Base-by-base conservation (phyloP, 2,113 vertebrate species). In the Ammodytes dubius region DNA sequence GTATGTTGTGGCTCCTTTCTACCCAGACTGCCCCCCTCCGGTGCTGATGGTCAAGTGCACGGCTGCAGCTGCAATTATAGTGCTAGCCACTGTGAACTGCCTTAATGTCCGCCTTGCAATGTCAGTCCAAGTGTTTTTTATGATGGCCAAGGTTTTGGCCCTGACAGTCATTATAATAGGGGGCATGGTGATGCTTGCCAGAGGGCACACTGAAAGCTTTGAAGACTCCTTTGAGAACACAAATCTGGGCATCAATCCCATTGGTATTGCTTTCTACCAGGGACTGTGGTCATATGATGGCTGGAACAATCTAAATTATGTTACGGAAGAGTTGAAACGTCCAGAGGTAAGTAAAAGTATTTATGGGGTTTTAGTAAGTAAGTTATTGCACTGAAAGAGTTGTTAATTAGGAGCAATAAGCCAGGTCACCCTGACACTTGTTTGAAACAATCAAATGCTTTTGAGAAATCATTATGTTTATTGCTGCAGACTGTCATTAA, bases 211-310 rank as follows among this genome's bases (percentile, higher is more conserved):
- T 0, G 90, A 88, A 39, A 94, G 81, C 78, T 95, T 97, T 61
- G 88, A 95, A 50, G 92, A 95, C 1, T 70, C 94, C 7, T 98
- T 98, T 84, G 89, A 95, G 59, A 94, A 94, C 74, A 97, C 95
- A 0, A 95, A 87, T 0, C 7, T 89, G 0, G 91, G 94, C 71
- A 80, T 95, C 1, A 92, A 91, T 67, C 14, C 90, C 4, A 87
- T 97, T 27, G 94, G 95, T 43, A 92, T 96, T 74, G 96, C 97
- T 0, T 96, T 98, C 88, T 97, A 96, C 88, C 97, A 97, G 87
- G 96, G 96, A 0, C 93, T 97, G 37, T 97, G 97, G 96, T 95
- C 97, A 19, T 98, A 95, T 0, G 96, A 97, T 42, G 96, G 97
- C 47, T 97, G 97, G 97, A 97, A 95, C 87, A 97, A 95, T 77